Base-by-base conservation (phyloP, 2,113 vertebrate species). In the Recurvirostra avosetta region DNA sequence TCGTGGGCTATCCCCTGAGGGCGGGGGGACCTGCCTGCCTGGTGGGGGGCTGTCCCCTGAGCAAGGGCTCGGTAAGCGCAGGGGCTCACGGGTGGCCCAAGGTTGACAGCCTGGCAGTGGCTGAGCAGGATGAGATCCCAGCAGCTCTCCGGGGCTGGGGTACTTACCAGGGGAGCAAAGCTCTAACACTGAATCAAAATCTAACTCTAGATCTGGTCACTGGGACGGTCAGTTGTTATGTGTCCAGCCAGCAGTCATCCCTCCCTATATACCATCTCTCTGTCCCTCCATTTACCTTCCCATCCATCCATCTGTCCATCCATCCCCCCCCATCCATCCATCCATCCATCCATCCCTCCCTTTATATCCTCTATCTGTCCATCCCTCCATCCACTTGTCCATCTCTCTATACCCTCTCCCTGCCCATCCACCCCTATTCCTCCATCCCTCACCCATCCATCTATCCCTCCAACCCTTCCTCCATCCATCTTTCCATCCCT, bases 61-160 rank as follows among this genome's bases (percentile, higher is more conserved):
- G 32, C 53, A 30, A 0, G 1, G 36, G 32, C 63, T 70, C 1
- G 1, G 26, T 43, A 16, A 32, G 13, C 1, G 7, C 30, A 2
- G 0, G 32, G 18, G 27, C 27, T 67, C 5, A 12, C 0, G 1
- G 10, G 34, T 61, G 61, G 61, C 27, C 45, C 5, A 2, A 45
- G 45, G 15, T 9, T 58, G 77, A 32, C 26, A 59, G 19, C 52
- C 34, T 45, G 17, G 15, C 71, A 55, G 55, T 26, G n/a, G 30
- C n/a, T 2, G 3, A 83, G 49, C 0, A 1, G 29, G 72, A 15
- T 84, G 21, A 63, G 34, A 71, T 32, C 63, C 40, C 56, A 84
- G n/a, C 56, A 70, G 40, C 72, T 49, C 79, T 84, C 72, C 1
- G 2, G 36, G 22, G 79, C 49, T 32, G 25, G 6, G 25, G 16